Evolutionary conservation across 2,888 invertebrate genomes (phyloP).

Genomic region (Polietes domitor): DNA sequence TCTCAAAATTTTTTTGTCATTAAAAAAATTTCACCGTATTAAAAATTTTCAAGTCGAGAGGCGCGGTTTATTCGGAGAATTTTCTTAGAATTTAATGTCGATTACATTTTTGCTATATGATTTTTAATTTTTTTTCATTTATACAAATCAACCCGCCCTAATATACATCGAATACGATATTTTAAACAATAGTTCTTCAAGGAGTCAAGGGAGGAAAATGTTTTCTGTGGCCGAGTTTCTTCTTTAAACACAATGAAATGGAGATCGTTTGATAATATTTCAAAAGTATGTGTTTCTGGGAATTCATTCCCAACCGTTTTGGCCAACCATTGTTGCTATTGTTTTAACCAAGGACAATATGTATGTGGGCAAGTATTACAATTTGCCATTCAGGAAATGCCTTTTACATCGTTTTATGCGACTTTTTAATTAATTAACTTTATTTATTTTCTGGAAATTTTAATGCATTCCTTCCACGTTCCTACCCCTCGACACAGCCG

Average conservation of each 20-base stretch:
- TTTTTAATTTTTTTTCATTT: too few species aligned
- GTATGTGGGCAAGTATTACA: constrained; percentile 41
- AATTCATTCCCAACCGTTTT: constrained; percentile 12
- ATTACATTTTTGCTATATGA: too few species aligned
- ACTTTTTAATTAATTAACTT: constrained; percentile 66
- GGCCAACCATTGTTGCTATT: background rate
- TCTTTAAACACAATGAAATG: background rate
- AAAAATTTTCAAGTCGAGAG: too few species aligned
- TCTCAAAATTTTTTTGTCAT: too few species aligned
- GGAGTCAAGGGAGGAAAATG: background rate
- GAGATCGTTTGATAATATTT: constrained; percentile 35
- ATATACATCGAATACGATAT: too few species aligned
- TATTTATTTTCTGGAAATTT: constrained; percentile 63
- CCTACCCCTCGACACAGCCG: background rate
- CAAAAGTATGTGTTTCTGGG: constrained; percentile 49
- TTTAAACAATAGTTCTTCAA: too few species aligned
- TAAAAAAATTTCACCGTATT: too few species aligned
- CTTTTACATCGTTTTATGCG: constrained; percentile 42
- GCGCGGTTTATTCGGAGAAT: too few species aligned
- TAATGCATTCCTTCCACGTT: constrained; percentile 49
- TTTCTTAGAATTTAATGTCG: too few species aligned
- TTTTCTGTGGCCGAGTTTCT: background rate
- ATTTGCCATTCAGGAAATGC: constrained; percentile 53
- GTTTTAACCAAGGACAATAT: background rate
- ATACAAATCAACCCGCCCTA: too few species aligned